A percentile compares a stretch with the other conserved stretches of the same genome.
phyloP scores from a whole-genome alignment of 2,797 vertebrate species.

The Gastrophryne carolinensis region DNA sequence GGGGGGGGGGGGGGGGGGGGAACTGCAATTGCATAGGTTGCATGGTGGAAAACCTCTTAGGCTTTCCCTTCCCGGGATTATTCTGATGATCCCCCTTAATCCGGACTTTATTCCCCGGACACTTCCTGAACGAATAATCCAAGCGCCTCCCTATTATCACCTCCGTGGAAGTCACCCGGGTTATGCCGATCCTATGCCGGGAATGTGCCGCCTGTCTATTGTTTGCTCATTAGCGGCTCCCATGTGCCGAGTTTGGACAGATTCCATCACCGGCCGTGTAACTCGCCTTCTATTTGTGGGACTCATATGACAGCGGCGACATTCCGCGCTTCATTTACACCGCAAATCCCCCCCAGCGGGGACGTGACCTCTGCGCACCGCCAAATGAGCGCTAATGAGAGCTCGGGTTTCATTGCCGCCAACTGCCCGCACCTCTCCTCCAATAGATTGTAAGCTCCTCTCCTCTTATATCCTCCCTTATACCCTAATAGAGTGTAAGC shows the following conservation, averaged over 20 bases:
- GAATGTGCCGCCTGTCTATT: background rate
- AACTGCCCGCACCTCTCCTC: background rate
- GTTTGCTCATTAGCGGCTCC: background rate
- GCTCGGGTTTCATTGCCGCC: background rate
- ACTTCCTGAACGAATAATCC: too few relatives aligned
- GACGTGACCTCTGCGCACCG: background rate
- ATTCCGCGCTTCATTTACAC: background rate
- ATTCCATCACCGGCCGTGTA: background rate
- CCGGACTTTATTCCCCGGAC: background rate
- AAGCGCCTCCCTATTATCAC: background rate
- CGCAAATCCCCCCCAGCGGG: background rate
- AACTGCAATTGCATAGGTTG: too few relatives aligned
- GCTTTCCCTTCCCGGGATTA: too few relatives aligned
- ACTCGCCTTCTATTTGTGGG: background rate
- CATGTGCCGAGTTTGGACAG: constrained; percentile 8
- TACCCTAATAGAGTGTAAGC: too few relatives aligned
- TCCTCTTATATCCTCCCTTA: too few relatives aligned
- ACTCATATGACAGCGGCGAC: background rate
- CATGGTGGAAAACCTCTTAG: too few relatives aligned
- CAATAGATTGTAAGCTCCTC: too few relatives aligned
- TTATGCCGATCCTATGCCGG: background rate
- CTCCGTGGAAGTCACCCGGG: background rate
- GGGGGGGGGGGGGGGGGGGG: too few relatives aligned
- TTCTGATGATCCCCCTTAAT: too few relatives aligned
- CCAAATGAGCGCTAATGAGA: background rate